Evolutionary conservation across 2,888 invertebrate species (phyloP).

Genomic region (Metallyticus violacea): DNA sequence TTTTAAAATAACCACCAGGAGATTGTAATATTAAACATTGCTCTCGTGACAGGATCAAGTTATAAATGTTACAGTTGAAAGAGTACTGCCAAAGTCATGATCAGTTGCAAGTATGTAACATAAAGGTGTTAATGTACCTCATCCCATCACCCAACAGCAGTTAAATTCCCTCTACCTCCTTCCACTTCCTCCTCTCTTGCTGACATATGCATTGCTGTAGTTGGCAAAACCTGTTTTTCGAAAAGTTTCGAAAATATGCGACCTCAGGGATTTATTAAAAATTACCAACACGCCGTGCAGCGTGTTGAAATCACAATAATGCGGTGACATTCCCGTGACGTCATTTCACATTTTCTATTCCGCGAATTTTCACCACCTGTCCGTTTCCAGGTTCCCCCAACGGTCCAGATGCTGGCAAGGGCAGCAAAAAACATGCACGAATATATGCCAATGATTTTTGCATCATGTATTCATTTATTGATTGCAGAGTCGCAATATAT

Average conservation of each 20-base stretch:
- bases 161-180: not conserved
- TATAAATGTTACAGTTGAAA: too few species aligned
- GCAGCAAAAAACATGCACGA: not conserved
- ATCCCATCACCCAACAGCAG: not conserved
- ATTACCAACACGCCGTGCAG: slow-evolving; percentile 26
- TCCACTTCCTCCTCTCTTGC: too few species aligned
- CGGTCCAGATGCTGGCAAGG: not conserved
- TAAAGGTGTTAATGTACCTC: not conserved
- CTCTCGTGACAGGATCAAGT: too few species aligned
- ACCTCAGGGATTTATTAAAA: slow-evolving; percentile 32
- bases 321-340: slow-evolving; percentile 49
- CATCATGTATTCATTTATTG: slow-evolving; percentile 31
- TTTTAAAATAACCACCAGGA: too few species aligned
- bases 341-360: slow-evolving; percentile 45
- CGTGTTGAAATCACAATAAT: slow-evolving; percentile 53
- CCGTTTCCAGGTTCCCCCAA: not conserved
- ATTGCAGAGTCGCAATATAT: slow-evolving; percentile 17
- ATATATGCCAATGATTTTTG: slow-evolving; percentile 26
- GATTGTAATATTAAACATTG: too few species aligned
- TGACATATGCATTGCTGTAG: not conserved
- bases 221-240: slow-evolving; percentile 15
- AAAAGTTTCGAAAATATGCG: slow-evolving; percentile 25
- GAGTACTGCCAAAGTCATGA: not conserved
- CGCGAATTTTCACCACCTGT: not conserved
- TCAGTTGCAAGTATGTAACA: not conserved